Percentiles rank a stretch among this genome's conserved stretches.
Conservation (phyloP, 1,140 invertebrate genomes). For the Melipona quadrifasciata region DNA sequence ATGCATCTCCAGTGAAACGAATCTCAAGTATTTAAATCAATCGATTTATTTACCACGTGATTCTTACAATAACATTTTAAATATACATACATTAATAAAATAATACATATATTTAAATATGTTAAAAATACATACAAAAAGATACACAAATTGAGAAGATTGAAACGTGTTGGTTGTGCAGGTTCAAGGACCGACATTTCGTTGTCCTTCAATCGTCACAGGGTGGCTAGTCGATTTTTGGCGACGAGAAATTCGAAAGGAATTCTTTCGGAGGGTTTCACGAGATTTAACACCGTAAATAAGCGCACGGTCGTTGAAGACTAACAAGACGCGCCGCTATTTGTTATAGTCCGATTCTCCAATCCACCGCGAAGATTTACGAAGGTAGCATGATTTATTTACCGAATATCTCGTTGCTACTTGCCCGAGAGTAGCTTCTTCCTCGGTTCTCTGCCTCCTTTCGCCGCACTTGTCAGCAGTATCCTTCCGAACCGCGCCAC, state of each 20-base stretch:
- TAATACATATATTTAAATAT: too few relatives aligned
- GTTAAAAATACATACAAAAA: too few relatives aligned
- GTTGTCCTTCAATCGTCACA: background rate
- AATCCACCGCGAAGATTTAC: conserved; percentile 36
- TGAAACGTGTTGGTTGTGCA: too few relatives aligned
- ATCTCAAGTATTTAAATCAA: too few relatives aligned
- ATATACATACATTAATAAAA: too few relatives aligned
- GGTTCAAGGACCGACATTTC: background rate
- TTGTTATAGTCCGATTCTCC: conserved; percentile 40
- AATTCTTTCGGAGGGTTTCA: conserved; percentile 10
- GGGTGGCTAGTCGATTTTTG: background rate
- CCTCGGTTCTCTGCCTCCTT: background rate
- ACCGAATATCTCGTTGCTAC: conserved; percentile 25
- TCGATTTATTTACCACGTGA: too few relatives aligned
- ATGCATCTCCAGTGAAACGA: too few relatives aligned
- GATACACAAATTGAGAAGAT: too few relatives aligned
- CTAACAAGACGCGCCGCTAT: conserved; percentile 37
- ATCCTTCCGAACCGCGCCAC: background rate
- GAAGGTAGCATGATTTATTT: conserved; percentile 35
- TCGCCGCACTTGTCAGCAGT: background rate
- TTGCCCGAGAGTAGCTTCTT: background rate
- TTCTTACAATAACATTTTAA: too few relatives aligned
- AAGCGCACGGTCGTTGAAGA: conserved; percentile 38
- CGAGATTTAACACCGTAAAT: conserved; percentile 34
- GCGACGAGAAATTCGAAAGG: background rate